Evolutionary conservation across 2,888 invertebrate species (phyloP), one percentile per base, ranked within the genome.

Genomic region (Andrena praecox): DNA sequence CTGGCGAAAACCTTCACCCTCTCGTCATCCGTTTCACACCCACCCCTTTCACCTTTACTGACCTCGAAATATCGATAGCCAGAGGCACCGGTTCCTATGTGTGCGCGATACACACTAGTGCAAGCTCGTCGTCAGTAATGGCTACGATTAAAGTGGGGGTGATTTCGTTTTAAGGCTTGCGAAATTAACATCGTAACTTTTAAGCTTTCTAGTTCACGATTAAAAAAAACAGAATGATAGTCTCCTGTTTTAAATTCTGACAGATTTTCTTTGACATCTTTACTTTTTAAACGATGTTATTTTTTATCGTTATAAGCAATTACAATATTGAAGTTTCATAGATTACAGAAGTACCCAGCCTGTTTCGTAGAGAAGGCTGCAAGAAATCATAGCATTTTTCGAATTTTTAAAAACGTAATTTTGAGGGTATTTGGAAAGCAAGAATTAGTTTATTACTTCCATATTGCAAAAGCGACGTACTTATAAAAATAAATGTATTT

Each of bases 11-110:
- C 81, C 84, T 85, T 82, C 81, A 62, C 78, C 71, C 85, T 77
- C 86, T 83, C 85, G 48, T 74, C 86, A 68, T 72, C 80, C 81
- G 82, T 80, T 90, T 89, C 90, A 78, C 89, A 86, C 90, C 86
- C 89, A 85, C 87, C 86, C 87, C 85, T 85, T 87, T 87, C 85
- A 82, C 89, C 89, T 88, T 88, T 82, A 84, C 80, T 82, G 85
- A 77, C 85, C 84, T 80, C 89, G 88, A 84, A 90, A 88, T 89
- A 89, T 89, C 89, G 89, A 89, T 89, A 84, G 85, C 89, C 87
- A 77, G 66, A 71, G 85, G 89, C 88, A 64, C 62, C 82, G 82
- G 76, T 83, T 85, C 73, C 77, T 81, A 73, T 80, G 77, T 82
- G 73, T 79, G 77, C 77, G 77, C 77, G 60, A 67, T 71, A 67